Evolutionary conservation across 2,888 invertebrate species (phyloP).

Genomic region (Hermaeophaga mercurialis): DNA sequence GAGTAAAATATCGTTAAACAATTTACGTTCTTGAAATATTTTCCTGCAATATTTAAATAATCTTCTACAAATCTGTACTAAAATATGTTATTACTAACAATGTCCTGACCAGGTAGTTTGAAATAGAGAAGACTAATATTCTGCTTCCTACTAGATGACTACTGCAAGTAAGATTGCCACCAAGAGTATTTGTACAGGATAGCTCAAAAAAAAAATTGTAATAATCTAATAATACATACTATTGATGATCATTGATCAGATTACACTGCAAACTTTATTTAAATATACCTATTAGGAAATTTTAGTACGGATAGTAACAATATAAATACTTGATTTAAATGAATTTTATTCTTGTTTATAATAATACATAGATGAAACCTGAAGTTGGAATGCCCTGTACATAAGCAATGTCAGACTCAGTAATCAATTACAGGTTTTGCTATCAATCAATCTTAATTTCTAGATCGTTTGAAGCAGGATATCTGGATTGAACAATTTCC

Average conservation of each 20-base stretch:
- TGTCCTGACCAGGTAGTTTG: conserved; percentile 1
- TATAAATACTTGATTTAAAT: no score
- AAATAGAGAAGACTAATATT: conserved; percentile 6
- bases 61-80: neutral
- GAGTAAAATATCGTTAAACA: no score
- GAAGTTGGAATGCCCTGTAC: conserved; percentile 7
- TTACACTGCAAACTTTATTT: no score
- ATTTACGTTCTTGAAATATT: no score
- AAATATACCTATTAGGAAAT: no score
- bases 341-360: no score
- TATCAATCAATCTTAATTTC: conserved; percentile 46
- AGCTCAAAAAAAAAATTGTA: no score
- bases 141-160: neutral
- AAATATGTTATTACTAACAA: conserved; percentile 3
- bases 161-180: neutral
- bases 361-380: no score
- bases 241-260: no score
- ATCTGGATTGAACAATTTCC: conserved; percentile 22
- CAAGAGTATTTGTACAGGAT: neutral
- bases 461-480: conserved; percentile 17
- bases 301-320: no score
- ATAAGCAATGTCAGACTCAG: neutral
- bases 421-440: conserved; percentile 46
- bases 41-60: no score
- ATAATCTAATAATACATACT: no score